A percentile compares a stretch with the other conserved stretches of the same genome.
phyloP scores from a whole-genome alignment of 2,797 vertebrate genomes.

The Hypotaenidia philippensis region DNA sequence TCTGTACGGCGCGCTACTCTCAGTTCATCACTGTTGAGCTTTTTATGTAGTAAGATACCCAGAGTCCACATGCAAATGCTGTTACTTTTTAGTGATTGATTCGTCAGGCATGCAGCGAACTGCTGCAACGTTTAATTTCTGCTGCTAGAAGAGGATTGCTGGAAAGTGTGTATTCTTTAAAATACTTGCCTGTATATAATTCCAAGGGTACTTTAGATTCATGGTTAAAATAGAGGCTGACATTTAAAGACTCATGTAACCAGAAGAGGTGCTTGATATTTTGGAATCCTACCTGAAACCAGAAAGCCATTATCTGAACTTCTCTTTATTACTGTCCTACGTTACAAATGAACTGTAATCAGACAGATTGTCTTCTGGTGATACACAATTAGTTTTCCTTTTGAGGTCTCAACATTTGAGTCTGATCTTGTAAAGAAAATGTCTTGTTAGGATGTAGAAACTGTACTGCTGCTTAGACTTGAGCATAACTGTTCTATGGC shows the following conservation, averaged over 20 bases:
- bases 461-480: not conserved
- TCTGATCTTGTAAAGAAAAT: not conserved
- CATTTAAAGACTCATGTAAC: not conserved
- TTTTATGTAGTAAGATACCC: not conserved
- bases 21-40: not conserved
- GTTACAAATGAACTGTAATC: not conserved
- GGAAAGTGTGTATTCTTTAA: not conserved
- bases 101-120: not conserved
- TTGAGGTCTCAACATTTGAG: not conserved
- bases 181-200: not conserved
- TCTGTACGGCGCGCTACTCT: not conserved
- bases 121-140: not conserved
- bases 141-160: not conserved
- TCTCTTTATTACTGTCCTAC: not conserved
- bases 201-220: constrained; percentile 7
- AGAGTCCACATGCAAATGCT: not conserved
- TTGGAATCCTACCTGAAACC: not conserved
- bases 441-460: not conserved
- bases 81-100: not conserved
- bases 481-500: not conserved
- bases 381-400: not conserved
- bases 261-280: constrained; percentile 1
- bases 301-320: constrained; percentile 51
- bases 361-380: not conserved
- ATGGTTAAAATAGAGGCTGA: constrained; percentile 11